Evolutionary conservation across 2,888 invertebrate genomes (phyloP).

Genomic region (Oscheius onirici): DNA sequence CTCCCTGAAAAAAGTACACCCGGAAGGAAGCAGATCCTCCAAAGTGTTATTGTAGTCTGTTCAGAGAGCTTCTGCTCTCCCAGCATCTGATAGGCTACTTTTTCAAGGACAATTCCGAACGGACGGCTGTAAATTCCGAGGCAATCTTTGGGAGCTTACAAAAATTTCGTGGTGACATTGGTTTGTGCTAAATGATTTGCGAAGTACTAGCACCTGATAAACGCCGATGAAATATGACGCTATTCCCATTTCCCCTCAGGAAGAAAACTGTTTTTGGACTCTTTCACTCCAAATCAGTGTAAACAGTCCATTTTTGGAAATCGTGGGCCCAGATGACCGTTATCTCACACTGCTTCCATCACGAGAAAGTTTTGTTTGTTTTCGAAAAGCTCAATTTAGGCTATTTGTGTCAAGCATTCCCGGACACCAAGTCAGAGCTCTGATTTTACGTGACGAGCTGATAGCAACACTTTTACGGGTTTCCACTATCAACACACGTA

Average conservation of each 20-base stretch:
- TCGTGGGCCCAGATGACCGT: conserved; percentile 14
- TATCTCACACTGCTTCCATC: conserved; percentile 11
- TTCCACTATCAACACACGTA: conserved; percentile 14
- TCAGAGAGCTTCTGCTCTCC: too few species aligned
- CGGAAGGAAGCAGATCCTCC: too few species aligned
- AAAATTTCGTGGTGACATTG: conserved; percentile 2
- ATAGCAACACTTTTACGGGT: conserved; percentile 19
- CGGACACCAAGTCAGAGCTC: conserved; percentile 6
- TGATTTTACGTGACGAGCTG: background rate
- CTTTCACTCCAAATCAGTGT: background rate
- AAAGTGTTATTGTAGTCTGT: too few species aligned
- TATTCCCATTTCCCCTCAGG: background rate
- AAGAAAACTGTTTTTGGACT: background rate
- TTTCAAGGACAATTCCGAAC: conserved; percentile 15
- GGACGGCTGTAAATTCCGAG: conserved; percentile 4
- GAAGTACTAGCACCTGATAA: background rate
- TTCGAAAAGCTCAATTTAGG: conserved; percentile 8
- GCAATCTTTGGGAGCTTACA: conserved; percentile 22
- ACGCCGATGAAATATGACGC: background rate
- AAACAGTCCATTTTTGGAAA: background rate
- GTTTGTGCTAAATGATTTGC: background rate
- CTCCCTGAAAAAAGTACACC: too few species aligned
- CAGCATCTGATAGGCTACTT: background rate
- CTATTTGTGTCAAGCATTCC: background rate
- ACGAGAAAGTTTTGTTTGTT: conserved; percentile 14